Evolutionary conservation across 1,140 invertebrate species (phyloP), one percentile per base, ranked within the genome.

Genomic region (Hirudo medicinalis): DNA sequence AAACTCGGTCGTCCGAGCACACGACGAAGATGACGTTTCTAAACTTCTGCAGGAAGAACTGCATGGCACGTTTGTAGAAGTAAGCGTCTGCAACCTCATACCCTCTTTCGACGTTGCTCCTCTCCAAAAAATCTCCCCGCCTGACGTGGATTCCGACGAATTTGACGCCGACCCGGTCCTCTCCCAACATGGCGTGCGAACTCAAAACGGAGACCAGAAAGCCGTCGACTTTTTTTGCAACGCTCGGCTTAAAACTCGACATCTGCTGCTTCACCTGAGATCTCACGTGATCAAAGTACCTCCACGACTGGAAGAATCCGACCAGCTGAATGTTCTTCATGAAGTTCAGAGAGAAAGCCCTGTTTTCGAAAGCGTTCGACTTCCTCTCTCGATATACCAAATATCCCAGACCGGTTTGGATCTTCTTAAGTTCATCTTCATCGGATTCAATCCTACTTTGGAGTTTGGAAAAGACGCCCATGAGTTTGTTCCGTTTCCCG

Each of bases 1-100:
- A 79, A 0, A 43, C 57, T 0, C 73, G 73, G 27, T 77, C 77
- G 49, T 79, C 78, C 15, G 75, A 76, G 20, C 73, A 72, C 1
- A 79, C 69, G 29, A 79, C 63, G 72, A 78, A 79, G 32, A 75
- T 60, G 22, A 69, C 40, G 32, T 74, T 74, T 27, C 66, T 71
- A 49, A 69, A 75, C 27, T 72, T 76, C 40, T 69, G 55, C 19
- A 70, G 55, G 60, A 73, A 78, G 69, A 60, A 75, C 17, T 32
- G 43, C 73, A 78, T 75, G 17, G 75, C 76, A 54, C 69, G 72
- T 2, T 72, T 20, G 2, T 76, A 27, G 69, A 76, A 77, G 17
- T 54, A 54, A 0, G 71, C 9, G 36, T 72, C 69, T 0, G 76
- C 75, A 0, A 71, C 63, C 6, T 36, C 72, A 55, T 78, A 77